Evolutionary conservation across 1,140 invertebrate genomes (phyloP).

Genomic region (Drosophila kepulauana): DNA sequence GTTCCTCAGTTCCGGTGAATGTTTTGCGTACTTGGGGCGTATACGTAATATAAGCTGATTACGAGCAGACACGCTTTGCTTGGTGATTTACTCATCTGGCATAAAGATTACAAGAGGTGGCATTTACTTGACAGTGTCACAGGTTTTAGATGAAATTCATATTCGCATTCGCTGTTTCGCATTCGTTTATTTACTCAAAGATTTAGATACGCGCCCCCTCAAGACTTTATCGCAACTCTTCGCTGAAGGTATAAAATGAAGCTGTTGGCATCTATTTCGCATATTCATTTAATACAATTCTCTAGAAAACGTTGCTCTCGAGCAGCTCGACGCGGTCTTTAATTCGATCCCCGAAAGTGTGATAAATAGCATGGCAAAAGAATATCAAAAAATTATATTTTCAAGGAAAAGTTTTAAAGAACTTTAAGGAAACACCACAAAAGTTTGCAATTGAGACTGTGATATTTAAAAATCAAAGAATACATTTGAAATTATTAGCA

Average conservation of each 20-base stretch:
- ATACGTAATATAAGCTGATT: conserved; percentile 5
- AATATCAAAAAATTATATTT: conserved; percentile 43
- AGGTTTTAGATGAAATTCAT: conserved; percentile 46
- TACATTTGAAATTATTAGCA: not conserved
- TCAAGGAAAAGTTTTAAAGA: conserved; percentile 52
- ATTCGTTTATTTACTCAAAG: conserved; percentile 47
- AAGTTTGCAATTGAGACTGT: conserved; percentile 39
- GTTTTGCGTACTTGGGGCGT: not conserved
- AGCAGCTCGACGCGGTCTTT: not conserved
- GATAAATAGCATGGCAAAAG: conserved; percentile 61
- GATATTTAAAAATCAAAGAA: conserved; percentile 50
- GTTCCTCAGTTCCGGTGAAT: conserved; percentile 5
- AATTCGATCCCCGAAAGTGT: not conserved
- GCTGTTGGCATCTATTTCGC: conserved; percentile 31
- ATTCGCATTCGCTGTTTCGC: conserved; percentile 40
- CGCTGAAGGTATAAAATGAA: conserved; percentile 48
- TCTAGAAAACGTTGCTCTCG: conserved; percentile 1
- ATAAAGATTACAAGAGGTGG: conserved; percentile 1
- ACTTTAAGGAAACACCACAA: not conserved
- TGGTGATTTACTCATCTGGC: not conserved
- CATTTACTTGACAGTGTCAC: not conserved
- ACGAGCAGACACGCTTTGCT: not conserved
- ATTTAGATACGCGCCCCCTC: conserved; percentile 61
- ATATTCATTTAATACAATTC: conserved; percentile 43
- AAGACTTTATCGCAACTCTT: conserved; percentile 7